Evolutionary conservation across 2,113 vertebrate genomes (phyloP), one percentile per base, ranked within the genome.

Genomic region (Chloebia gouldiae): DNA sequence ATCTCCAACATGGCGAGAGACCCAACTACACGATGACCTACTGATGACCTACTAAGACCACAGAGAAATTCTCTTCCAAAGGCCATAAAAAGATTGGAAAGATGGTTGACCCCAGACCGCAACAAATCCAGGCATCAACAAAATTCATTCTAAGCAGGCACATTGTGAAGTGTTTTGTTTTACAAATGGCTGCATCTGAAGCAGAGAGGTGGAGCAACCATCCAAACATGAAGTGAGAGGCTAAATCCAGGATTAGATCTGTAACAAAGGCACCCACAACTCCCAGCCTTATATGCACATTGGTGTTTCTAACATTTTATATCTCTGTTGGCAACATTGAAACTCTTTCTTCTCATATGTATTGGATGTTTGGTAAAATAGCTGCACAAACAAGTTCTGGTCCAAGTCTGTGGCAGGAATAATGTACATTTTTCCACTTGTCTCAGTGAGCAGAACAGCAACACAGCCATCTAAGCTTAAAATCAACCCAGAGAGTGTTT

Each of bases 191-290:
- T 83, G 0, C 44, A 33, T 27, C 42, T 42, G 61, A 69, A 64
- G 70, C 25, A 69, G 14, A 87, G 37, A 78, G 28, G 44, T 54
- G 30, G 57, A 84, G 9, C 33, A 68, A 57, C 9, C 65, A 65
- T 13, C 9, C 37, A 71, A 71, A 81, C 1, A 8, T 3, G 20
- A 14, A 73, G 12, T 40, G 35, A 19, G 8, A 10, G 6, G 18
- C 28, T 10, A n/a, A 75, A 5, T 4, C 0, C 0, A 45, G n/a
- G 37, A 71, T 81, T 42, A 56, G 37, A 57, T 30, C 21, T 1
- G 0, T 25, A 81, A 70, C 1, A 4, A 33, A 75, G 14, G 40
- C 23, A 92, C 30, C 6, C 4, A 3, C 31, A 81, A 12, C 37
- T 69, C 45, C 37, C 16, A 68, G 15, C 28, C 49, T 71, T 53